These are phyloP conservation scores for Rhinatrema bivittatum DNA, from an alignment of 2,797 vertebrate genomes.

Conservation along the genomic window DNA sequence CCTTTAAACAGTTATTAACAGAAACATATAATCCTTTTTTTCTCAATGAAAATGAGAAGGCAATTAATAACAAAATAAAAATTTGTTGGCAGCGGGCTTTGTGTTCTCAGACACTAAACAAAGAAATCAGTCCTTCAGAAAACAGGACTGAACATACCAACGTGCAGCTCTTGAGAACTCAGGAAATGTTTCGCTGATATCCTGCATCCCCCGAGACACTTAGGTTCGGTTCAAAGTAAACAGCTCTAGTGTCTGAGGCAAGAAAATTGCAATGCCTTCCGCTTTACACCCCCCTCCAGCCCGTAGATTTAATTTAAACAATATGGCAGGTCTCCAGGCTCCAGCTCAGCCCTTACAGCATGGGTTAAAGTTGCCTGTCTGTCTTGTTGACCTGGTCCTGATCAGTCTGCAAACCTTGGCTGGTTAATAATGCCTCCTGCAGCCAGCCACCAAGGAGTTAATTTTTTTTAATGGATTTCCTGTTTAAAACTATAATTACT, in stretches of 20 bases:
- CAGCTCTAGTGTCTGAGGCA: conserved; percentile 41
- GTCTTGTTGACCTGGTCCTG: too few relatives aligned
- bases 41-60: too few relatives aligned
- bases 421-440: too few relatives aligned
- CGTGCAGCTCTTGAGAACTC: conserved; percentile 39
- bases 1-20: not conserved
- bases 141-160: conserved; percentile 44
- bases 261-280: conserved; percentile 55
- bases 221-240: conserved; percentile 55
- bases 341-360: too few relatives aligned
- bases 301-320: conserved; percentile 51
- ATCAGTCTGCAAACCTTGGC: too few relatives aligned
- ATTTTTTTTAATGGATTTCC: too few relatives aligned
- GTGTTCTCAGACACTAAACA: conserved; percentile 41
- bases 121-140: conserved; percentile 41
- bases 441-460: too few relatives aligned
- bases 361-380: too few relatives aligned
- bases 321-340: conserved; percentile 47
- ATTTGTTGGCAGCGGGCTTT: conserved; percentile 18
- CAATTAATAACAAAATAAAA: conserved; percentile 12
- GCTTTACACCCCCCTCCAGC: conserved; percentile 27
- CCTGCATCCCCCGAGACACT: conserved; percentile 49
- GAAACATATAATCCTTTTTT: not conserved
- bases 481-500: too few relatives aligned
- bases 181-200: conserved; percentile 64